These are phyloP conservation scores for Caenorhabditis sp. DNA, from an alignment of 2,888 invertebrate genomes.

Conservation along the genomic window DNA sequence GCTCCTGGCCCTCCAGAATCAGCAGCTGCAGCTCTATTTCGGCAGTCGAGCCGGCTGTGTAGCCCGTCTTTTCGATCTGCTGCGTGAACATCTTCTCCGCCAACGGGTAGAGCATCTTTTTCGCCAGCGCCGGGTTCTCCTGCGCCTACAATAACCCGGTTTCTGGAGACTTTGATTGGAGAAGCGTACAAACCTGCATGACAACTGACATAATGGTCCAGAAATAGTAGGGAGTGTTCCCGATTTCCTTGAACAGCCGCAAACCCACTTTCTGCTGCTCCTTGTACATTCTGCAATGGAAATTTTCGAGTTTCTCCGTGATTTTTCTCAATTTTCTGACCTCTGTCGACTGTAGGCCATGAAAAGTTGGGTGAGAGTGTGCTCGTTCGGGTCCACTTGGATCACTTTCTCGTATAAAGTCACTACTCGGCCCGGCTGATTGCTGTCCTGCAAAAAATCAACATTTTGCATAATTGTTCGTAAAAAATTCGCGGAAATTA, in stretches of 20 bases:
- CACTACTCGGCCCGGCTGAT: conserved; percentile 85
- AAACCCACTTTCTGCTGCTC: conserved; percentile 85
- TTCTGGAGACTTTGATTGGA: no score
- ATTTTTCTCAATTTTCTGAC: conserved; percentile 77
- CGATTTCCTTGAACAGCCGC: conserved; percentile 90
- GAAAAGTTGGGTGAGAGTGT: conserved; percentile 93
- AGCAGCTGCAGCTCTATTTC: conserved; percentile 92
- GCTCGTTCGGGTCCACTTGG: conserved; percentile 89
- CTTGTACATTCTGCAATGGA: conserved; percentile 55
- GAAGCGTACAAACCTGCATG: no score
- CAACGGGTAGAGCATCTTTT: conserved; percentile 86
- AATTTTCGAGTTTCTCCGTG: no score
- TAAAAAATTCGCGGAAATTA: conserved; percentile 21
- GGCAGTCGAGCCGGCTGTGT: conserved; percentile 30
- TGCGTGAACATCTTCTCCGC: conserved; percentile 96
- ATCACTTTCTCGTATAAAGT: conserved; percentile 91
- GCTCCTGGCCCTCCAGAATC: conserved; percentile 86
- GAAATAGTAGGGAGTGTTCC: conserved; percentile 96
- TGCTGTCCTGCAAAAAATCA: conserved; percentile 83
- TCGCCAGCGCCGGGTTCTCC: conserved; percentile 80
- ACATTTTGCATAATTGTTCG: no score
- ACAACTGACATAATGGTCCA: conserved; percentile 98
- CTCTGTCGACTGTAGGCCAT: conserved; percentile 94
- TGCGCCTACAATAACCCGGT: no score
- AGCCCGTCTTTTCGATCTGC: conserved; percentile 82